Base-by-base conservation (phyloP, 2,797 vertebrate species). In the Enteromius treurensis region DNA sequence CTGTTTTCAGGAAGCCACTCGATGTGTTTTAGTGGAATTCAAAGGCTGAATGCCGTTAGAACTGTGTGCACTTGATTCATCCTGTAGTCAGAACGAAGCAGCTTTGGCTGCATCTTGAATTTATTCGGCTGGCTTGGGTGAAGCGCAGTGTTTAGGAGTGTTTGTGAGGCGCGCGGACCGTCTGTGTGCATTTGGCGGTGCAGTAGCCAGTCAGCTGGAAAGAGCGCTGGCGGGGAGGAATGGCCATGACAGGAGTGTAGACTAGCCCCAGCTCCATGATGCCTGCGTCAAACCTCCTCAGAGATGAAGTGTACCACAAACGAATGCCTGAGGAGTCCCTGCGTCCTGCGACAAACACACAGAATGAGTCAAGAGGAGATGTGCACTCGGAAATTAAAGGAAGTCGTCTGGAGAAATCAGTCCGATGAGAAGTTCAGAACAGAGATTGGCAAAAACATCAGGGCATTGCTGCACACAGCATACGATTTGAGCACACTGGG, bases 241-340 rank as follows among this genome's bases (percentile, higher is more conserved):
- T 92, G 7, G 98, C 98, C 97, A 99, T 99, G 88, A 97, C 70
- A 0, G 98, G 97, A 0, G 96, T 97, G 89, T 99, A 99, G 83
- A 98, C 97, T 5, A 99, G 92, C 65, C 98, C 98, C 83, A 99
- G 94, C 92, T 99, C 98, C 96, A 99, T 96, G 92, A 99, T 98
- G 0, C 97, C 98, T 0, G 97, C 98, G 0, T 99, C 93, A 0
- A 94, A 93, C 3, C 6, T 94, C 73, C 97, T 91, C 88, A 97
- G 93, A 0, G 88, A 92, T 42, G 92, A 92, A 0, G 97, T 98
- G 92, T 95, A 97, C 91, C 96, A 91, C 65, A 99, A 91, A 11
- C 98, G 95, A 86, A 99, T 96, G 76, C 98, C 98, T 0, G 98
- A 99, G 53, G 95, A 95, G 88, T 99, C 98, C 0, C 0, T 92